A percentile compares a stretch with the other conserved stretches of the same genome.
phyloP scores from a whole-genome alignment of 2,797 vertebrate species.

The Dendrocincla fuliginosa region DNA sequence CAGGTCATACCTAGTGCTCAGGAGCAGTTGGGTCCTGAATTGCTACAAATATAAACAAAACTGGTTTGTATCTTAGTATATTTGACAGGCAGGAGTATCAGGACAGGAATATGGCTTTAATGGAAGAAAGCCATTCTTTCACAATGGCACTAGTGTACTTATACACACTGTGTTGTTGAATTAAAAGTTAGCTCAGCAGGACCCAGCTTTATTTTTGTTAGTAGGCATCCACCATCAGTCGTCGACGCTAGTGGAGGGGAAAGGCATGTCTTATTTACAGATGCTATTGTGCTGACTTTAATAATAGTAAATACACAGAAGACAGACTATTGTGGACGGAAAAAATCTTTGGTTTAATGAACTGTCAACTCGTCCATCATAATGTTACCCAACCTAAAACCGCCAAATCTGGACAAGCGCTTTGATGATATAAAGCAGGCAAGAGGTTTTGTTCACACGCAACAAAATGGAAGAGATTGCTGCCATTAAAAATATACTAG shows the following conservation, averaged over 20 bases:
- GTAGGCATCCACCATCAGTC: slow-evolving; percentile 54
- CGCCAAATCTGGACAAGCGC: slow-evolving; percentile 43
- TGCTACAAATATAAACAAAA: slow-evolving; percentile 43
- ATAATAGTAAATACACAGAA: slow-evolving; percentile 63
- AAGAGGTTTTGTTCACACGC: slow-evolving; percentile 47
- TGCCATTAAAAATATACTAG: slow-evolving; percentile 68
- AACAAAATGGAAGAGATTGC: slow-evolving; percentile 64
- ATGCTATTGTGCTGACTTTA: slow-evolving; percentile 61
- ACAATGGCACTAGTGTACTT: slow-evolving; percentile 49
- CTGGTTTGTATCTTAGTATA: neutral
- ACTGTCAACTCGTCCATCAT: slow-evolving; percentile 68
- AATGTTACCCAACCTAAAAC: slow-evolving; percentile 64
- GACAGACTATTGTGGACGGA: slow-evolving; percentile 41
- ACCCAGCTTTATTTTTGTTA: slow-evolving; percentile 47
- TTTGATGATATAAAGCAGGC: slow-evolving; percentile 66
- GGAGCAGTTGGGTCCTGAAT: slow-evolving; percentile 57
- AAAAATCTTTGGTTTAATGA: slow-evolving; percentile 66
- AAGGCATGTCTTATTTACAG: slow-evolving; percentile 59
- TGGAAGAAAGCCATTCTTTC: slow-evolving; percentile 36
- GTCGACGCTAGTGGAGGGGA: neutral
- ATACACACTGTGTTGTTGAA: slow-evolving; percentile 32
- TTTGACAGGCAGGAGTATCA: slow-evolving; percentile 45
- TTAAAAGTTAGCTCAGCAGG: slow-evolving; percentile 57
- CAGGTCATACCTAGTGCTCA: slow-evolving; percentile 68
- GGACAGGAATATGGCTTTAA: slow-evolving; percentile 44